Percentiles rank a stretch among this genome's conserved stretches.
Evolutionary conservation across 1,140 invertebrate genomes (phyloP).

Genomic region (Brachystomella parvula): DNA sequence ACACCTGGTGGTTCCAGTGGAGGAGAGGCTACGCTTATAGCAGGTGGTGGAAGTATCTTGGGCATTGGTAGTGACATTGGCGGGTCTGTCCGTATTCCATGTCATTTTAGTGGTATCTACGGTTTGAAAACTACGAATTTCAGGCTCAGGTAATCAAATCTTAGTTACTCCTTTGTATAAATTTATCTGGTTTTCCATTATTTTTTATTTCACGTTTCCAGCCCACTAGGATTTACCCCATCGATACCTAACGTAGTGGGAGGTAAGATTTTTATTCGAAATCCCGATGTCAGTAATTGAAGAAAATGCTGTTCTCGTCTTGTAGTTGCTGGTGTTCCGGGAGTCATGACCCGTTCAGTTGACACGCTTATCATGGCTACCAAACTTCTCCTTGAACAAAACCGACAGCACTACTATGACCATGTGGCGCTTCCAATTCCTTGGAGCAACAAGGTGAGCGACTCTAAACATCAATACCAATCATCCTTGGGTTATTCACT

Average conservation of each 20-base stretch:
- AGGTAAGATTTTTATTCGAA: slow-evolving; percentile 17
- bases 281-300: background rate
- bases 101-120: slow-evolving; percentile 33
- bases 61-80: slow-evolving; percentile 49
- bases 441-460: slow-evolving; percentile 34
- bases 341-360: slow-evolving; percentile 18
- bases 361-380: slow-evolving; percentile 18
- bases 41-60: slow-evolving; percentile 38
- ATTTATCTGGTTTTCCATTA: background rate
- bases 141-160: slow-evolving; percentile 23
- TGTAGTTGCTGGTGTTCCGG: slow-evolving; percentile 32
- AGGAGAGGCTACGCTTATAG: slow-evolving; percentile 41
- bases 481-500: no score
- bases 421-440: slow-evolving; percentile 28
- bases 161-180: background rate
- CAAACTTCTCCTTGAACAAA: slow-evolving; percentile 15
- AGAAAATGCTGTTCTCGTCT: slow-evolving; percentile 9
- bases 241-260: slow-evolving; percentile 30
- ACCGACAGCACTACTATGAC: slow-evolving; percentile 33
- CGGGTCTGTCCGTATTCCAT: slow-evolving; percentile 34
- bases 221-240: slow-evolving; percentile 23
- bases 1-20: slow-evolving; percentile 38
- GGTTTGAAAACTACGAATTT: slow-evolving; percentile 34
- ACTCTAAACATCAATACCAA: background rate
- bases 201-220: slow-evolving; percentile 14